A percentile compares a stretch with the other conserved stretches of the same genome.
These are phyloP conservation scores for Monodelphis domestica DNA, from an alignment of 2,797 vertebrate genomes.

Conservation along the genomic window DNA sequence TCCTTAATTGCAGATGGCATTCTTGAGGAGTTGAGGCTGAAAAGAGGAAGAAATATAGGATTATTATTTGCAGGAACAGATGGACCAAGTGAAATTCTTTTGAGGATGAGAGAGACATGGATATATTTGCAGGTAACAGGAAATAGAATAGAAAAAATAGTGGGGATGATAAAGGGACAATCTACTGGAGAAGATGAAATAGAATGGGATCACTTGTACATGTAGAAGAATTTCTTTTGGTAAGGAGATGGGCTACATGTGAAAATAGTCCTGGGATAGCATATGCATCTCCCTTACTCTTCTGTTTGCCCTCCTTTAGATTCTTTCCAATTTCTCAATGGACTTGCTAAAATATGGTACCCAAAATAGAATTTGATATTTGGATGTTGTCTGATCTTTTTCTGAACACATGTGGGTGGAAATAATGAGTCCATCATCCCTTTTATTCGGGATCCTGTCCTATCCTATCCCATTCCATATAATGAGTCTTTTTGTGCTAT, in stretches of 20 bases:
- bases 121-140: neutral
- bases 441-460: neutral
- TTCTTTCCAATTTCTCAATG: neutral
- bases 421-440: neutral
- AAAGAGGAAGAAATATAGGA: neutral
- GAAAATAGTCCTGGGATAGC: neutral
- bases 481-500: neutral
- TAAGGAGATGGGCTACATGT: neutral
- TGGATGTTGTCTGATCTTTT: neutral
- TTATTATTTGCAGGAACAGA: neutral
- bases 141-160: neutral
- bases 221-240: no score
- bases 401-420: neutral
- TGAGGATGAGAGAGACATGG: neutral
- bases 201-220: neutral
- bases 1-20: neutral
- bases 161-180: neutral
- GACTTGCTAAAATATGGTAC: neutral
- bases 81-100: neutral
- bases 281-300: neutral
- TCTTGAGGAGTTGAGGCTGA: neutral
- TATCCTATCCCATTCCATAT: neutral
- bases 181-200: neutral
- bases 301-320: neutral
- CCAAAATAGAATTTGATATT: neutral